These are phyloP conservation scores for Margarornis squamiger DNA, from an alignment of 2,797 vertebrate genomes.

Conservation along the genomic window DNA sequence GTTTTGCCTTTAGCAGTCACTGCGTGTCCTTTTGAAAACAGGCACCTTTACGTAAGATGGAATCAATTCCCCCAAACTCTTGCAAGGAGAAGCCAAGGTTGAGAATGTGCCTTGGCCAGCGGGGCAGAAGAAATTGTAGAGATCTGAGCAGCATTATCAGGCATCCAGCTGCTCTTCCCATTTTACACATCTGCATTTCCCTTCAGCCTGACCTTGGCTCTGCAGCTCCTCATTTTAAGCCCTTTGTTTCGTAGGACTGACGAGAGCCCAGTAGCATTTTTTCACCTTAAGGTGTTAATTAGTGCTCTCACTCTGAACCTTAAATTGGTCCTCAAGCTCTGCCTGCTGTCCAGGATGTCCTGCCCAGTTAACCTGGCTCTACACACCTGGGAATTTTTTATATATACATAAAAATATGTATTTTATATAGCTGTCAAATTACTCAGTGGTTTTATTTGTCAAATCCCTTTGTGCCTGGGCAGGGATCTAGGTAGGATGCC, in stretches of 20 bases:
- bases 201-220: not conserved
- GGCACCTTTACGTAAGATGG: not conserved
- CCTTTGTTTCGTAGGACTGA: not conserved
- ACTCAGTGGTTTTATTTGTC: not conserved
- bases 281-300: not conserved
- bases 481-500: not conserved
- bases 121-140: not conserved
- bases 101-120: not conserved
- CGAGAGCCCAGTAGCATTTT: accelerated
- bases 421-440: not conserved
- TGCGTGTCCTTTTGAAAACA: not conserved
- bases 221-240: not conserved
- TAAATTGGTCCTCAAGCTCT: not conserved
- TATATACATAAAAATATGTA: accelerated
- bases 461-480: not conserved
- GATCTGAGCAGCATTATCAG: accelerated
- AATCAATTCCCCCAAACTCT: not conserved
- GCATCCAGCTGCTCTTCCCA: not conserved
- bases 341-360: not conserved
- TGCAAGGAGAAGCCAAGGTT: not conserved
- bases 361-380: not conserved
- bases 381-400: not conserved
- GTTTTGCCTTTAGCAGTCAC: not conserved
- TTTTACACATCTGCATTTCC: not conserved
- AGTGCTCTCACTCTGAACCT: not conserved